phyloP scores from a whole-genome alignment of 1,140 invertebrate genomes.

The Ylistrum balloti region DNA sequence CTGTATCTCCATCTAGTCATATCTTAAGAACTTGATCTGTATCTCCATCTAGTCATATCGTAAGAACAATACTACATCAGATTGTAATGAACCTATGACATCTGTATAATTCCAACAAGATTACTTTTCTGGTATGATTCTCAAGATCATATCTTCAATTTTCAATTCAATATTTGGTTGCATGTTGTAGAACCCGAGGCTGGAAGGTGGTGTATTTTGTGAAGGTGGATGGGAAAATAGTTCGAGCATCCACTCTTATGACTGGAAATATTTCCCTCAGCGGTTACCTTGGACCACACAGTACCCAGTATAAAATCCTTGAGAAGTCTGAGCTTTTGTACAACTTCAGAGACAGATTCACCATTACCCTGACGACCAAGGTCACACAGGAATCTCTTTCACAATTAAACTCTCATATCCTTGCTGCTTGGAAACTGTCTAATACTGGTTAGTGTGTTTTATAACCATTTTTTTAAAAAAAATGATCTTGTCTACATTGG shows the following conservation, averaged over 20 bases:
- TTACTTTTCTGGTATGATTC: too few species aligned
- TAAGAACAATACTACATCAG: too few species aligned
- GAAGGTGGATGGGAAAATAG: constrained; percentile 52
- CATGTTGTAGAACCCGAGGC: constrained; percentile 36
- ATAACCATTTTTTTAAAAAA: too few species aligned
- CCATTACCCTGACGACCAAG: constrained; percentile 51
- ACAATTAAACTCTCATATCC: not conserved
- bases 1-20: too few species aligned
- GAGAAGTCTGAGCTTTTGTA: constrained; percentile 44
- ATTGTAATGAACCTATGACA: too few species aligned
- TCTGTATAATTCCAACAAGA: too few species aligned
- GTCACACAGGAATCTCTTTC: constrained; percentile 43
- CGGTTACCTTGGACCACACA: constrained; percentile 41
- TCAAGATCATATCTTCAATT: too few species aligned
- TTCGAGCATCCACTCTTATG: constrained; percentile 47
- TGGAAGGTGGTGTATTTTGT: constrained; percentile 61
- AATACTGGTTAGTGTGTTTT: constrained; percentile 37
- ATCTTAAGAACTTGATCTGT: too few species aligned
- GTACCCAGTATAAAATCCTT: constrained; percentile 33
- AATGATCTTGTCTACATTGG: too few species aligned
- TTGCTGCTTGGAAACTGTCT: constrained; percentile 46
- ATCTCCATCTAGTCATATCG: too few species aligned
- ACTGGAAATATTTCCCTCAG: not conserved
- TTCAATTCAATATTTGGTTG: too few species aligned
- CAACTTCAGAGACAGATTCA: constrained; percentile 54